A percentile compares a stretch with the other conserved stretches of the same genome.
These are phyloP conservation scores for Zeuzera pyrina DNA, from an alignment of 2,888 invertebrate species.

Conservation along the genomic window DNA sequence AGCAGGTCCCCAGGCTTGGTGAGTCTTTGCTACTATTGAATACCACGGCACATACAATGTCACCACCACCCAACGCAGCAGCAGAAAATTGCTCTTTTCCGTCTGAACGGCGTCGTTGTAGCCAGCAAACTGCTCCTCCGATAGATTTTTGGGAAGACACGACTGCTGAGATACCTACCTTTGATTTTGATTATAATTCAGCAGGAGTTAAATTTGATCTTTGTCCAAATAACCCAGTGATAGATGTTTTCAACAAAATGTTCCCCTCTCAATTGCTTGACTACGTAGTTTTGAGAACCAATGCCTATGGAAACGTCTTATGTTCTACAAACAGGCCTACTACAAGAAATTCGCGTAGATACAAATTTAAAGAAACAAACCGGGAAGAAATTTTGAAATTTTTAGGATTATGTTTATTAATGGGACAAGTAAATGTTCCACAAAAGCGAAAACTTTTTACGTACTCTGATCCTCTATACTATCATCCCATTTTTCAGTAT, in stretches of 20 bases:
- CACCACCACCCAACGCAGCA: no score
- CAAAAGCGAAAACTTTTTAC: no score
- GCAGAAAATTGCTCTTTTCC: no score
- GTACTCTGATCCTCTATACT: conserved; percentile 14
- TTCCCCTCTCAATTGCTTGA: conserved; percentile 10
- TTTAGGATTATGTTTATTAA: conserved; percentile 10
- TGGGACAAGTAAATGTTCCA: conserved; percentile 8
- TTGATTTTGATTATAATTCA: conserved; percentile 1
- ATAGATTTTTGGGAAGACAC: no score
- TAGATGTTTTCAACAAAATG: not conserved
- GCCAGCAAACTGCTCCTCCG: no score
- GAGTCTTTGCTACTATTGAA: no score
- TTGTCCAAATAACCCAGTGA: not conserved
- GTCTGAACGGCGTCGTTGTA: no score
- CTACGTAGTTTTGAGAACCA: conserved; percentile 10
- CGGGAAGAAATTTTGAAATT: conserved; percentile 9
- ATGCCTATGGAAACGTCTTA: conserved; percentile 11
- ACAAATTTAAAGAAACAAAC: conserved; percentile 2
- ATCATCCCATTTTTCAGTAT: conserved; percentile 14
- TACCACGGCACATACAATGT: no score
- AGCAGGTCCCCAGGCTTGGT: no score
- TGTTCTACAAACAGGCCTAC: conserved; percentile 11
- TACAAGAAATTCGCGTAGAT: conserved; percentile 12
- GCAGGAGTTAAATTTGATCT: not conserved
- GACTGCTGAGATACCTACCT: not conserved